Evolutionary conservation across 2,797 vertebrate species (phyloP), one percentile per base, ranked within the genome.

Genomic region (Chelon labrosus): DNA sequence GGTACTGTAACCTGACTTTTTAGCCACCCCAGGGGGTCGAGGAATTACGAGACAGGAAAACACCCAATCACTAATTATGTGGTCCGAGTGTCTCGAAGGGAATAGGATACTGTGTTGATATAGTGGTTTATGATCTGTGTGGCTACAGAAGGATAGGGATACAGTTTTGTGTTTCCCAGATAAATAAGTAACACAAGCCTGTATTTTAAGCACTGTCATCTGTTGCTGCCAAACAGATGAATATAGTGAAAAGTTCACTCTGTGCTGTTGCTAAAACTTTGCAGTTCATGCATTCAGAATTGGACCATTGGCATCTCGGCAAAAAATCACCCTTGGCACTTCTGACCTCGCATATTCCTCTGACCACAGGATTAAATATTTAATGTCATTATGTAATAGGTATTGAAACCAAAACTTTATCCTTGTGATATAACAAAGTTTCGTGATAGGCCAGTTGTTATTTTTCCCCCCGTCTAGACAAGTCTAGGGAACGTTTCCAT

Each of bases 1-100:
- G 22, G 78, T 60, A 62, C 71, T 72, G 84, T 83, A 85, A 91
- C 85, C 55, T 77, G 77, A 79, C 79, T 83, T 84, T 58, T 84
- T 61, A 64, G 50, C 47, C 79, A 14, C 83, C 70, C 46, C 82
- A 63, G 85, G 79, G 77, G 75, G 75, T 77, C 5, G 13, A 47
- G 56, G 11, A 47, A 74, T 84, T 84, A 66, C 12, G 27, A 65
- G 51, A 63, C 38, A 65, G 70, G 75, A 60, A 80, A 75, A 88
- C 71, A 13, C 54, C 63, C 47, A 60, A 25, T 39, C 70, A 8
- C 60, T 75, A 65, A 65, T 83, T 67, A 60, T 71, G 46, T 9
- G 1, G 62, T 64, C 4, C 17, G 73, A 58, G 51, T 52, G 41
- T 78, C 77, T 78, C 67, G 65, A 46, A 77, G 66, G 59, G 68